Percentiles rank a stretch among this genome's conserved stretches.
phyloP scores from a whole-genome alignment of 2,797 vertebrate species.

The Semotilus atromaculatus region DNA sequence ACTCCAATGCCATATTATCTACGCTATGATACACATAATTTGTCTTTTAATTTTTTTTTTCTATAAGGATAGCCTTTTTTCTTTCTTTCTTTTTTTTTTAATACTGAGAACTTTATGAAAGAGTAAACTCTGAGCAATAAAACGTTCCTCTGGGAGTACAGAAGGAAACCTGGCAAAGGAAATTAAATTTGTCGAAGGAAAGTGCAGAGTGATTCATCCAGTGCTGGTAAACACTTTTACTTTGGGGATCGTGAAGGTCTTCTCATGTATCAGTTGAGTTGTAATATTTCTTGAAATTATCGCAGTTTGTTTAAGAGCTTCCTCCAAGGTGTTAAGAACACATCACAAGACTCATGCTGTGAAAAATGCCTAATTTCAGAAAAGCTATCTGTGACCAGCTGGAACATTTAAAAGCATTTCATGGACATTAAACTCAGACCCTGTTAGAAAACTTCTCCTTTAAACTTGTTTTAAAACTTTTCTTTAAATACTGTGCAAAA shows the following conservation, averaged over 20 bases:
- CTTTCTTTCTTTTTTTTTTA: no score
- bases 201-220: conserved; percentile 14
- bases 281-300: conserved; percentile 17
- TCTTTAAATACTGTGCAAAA: neutral
- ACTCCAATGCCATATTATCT: no score
- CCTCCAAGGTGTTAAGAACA: neutral
- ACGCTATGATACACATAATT: no score
- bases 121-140: neutral
- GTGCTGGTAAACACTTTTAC: conserved; percentile 17
- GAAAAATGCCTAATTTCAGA: conserved; percentile 17
- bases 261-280: conserved; percentile 15
- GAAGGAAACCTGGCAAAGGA: conserved; percentile 10
- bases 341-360: neutral
- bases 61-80: no score
- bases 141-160: neutral
- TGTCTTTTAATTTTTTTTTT: no score
- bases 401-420: conserved; percentile 5
- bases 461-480: conserved; percentile 7
- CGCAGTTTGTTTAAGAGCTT: neutral
- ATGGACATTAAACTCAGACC: conserved; percentile 5
- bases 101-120: conserved; percentile 5
- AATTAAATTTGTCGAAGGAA: conserved; percentile 6
- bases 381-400: neutral
- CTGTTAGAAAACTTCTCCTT: conserved; percentile 3
- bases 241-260: conserved; percentile 18